Percentiles rank a stretch among this genome's conserved stretches.
Evolutionary conservation across 2,797 vertebrate genomes (phyloP).

Genomic region (Distichodus sexfasciatus): DNA sequence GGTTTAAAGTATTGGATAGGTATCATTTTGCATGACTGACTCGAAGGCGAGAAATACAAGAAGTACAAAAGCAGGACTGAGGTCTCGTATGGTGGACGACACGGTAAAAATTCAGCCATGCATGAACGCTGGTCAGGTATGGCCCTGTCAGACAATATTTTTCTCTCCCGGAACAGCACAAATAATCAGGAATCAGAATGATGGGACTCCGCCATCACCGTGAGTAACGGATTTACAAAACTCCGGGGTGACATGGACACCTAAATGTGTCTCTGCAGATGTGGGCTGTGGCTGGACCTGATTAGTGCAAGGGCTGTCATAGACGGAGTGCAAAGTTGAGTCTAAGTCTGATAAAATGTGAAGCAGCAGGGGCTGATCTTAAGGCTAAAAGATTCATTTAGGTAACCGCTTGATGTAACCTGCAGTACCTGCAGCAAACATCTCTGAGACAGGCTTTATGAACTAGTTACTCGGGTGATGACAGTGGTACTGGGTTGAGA

Average conservation of each 20-base stretch:
- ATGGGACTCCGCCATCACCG: conserved; percentile 9
- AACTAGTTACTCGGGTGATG: neutral
- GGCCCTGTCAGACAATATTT: conserved; percentile 23
- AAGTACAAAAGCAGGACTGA: neutral
- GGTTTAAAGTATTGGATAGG: neutral
- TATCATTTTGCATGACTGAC: neutral
- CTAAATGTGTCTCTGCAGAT: conserved; percentile 26
- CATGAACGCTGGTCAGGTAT: conserved; percentile 36
- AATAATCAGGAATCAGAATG: neutral
- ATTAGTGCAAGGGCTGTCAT: conserved; percentile 31
- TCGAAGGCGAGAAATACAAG: neutral
- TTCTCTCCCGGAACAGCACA: conserved; percentile 6
- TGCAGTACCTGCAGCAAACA: neutral
- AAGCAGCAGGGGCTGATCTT: conserved; percentile 13
- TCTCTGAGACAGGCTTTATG: neutral
- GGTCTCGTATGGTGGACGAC: neutral
- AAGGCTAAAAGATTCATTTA: neutral
- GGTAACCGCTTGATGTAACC: neutral
- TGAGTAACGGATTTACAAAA: conserved; percentile 15
- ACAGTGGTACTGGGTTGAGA: neutral
- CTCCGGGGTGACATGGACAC: conserved; percentile 17
- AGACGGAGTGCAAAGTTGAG: conserved; percentile 16
- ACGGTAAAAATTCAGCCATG: conserved; percentile 23
- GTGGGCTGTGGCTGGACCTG: conserved; percentile 15
- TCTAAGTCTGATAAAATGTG: conserved; percentile 32